These are phyloP conservation scores for Trypoxylon attenuatum DNA, from an alignment of 2,888 invertebrate species.

Conservation along the genomic window DNA sequence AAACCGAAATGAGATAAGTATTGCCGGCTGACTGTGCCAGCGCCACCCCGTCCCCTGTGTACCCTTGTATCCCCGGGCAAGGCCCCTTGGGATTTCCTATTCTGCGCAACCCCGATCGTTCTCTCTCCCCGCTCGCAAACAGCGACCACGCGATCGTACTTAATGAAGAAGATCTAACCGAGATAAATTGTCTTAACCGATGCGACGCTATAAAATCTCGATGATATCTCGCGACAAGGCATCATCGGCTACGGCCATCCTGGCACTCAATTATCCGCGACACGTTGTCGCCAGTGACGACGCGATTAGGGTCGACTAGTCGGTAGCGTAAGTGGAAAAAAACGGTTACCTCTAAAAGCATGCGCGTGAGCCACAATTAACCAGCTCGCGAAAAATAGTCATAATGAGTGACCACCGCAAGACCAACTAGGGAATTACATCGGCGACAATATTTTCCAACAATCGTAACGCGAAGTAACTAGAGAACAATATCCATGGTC, in stretches of 20 bases:
- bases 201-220: constrained; percentile 32
- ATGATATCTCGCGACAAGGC: constrained; percentile 34
- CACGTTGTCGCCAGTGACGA: not conserved
- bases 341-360: too few relatives aligned
- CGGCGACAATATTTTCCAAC: not conserved
- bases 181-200: constrained; percentile 40
- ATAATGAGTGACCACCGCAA: too few relatives aligned
- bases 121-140: constrained; percentile 19
- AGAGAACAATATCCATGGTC: not conserved
- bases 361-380: too few relatives aligned
- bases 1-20: constrained; percentile 57
- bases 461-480: not conserved
- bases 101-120: constrained; percentile 34
- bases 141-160: constrained; percentile 31
- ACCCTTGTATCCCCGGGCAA: constrained; percentile 42
- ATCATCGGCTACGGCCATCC: constrained; percentile 6
- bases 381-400: too few relatives aligned
- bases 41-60: constrained; percentile 36
- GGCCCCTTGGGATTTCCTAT: constrained; percentile 36
- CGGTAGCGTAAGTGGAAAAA: too few relatives aligned
- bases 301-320: too few relatives aligned
- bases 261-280: constrained; percentile 26
- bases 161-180: constrained; percentile 56
- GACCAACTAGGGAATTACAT: too few relatives aligned
- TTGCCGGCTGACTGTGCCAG: constrained; percentile 27